Base-by-base conservation (phyloP, 1,140 invertebrate species). In the Megalopta genalis region DNA sequence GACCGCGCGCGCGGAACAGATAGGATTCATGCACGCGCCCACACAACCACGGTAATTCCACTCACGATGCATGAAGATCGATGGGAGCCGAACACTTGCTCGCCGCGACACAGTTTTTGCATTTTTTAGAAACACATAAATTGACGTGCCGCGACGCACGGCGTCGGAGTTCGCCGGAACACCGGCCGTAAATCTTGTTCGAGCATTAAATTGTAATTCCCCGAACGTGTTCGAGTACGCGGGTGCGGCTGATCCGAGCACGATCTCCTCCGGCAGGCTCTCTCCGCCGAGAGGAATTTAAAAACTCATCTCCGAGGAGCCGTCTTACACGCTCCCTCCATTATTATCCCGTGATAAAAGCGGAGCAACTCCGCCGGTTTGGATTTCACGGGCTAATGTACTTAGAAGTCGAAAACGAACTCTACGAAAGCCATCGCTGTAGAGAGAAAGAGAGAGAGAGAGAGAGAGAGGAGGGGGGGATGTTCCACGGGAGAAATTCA, bases 201-300 rank as follows among this genome's bases (percentile, higher is more conserved):
- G 46, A 18, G 27, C n/a, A n/a, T 83, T 60, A 76, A 42, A 71
- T 70, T 23, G 25, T 59, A 54, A 76, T 69, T 74, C 16, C 49
- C 16, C n/a, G 39, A 66, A 62, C 12, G 32, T 23, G 16, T 32
- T 82, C 14, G n/a, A 9, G 18, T 9, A 21, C 12, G 21, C n/a
- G 62, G 62, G 32, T 39, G 37, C n/a, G n/a, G n/a, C n/a, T n/a
- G n/a, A n/a, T n/a, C n/a, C n/a, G n/a, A n/a, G 39, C 21, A 2
- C 8, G 16, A 39, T 21, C 52, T 18, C 4, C n/a, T n/a, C n/a
- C n/a, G n/a, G n/a, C n/a, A n/a, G n/a, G n/a, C n/a, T n/a, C n/a
- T n/a, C n/a, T n/a, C n/a, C n/a, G n/a, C 9, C 46, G 39, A 16
- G 2, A 21, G 12, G 7, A 68, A 52, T 68, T 68, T 32, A 54